A percentile compares a stretch with the other conserved stretches of the same genome.
Conservation (phyloP, 2,888 invertebrate genomes). For the Yponomeuta cagnagella region DNA sequence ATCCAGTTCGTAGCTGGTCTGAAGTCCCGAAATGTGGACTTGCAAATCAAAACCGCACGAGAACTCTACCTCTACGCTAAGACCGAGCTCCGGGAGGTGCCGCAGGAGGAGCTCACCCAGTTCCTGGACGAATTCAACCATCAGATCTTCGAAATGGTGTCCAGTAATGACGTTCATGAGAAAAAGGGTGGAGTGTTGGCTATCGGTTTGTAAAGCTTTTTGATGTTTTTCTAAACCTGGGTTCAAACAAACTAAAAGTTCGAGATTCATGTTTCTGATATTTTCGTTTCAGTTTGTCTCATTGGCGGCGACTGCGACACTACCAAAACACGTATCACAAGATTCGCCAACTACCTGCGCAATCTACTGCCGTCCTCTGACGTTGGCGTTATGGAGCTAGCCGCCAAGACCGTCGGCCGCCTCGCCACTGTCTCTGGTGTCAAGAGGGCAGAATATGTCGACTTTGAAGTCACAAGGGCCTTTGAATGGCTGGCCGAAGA, state of each 20-base stretch:
- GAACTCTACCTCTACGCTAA: conserved; percentile 94
- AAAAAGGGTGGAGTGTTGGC: conserved; percentile 97
- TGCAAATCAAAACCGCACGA: conserved; percentile 89
- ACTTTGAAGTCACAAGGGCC: conserved; percentile 96
- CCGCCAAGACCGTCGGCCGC: conserved; percentile 95
- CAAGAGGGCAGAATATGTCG: conserved; percentile 97
- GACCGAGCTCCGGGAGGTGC: conserved; percentile 91
- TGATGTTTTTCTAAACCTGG: background rate
- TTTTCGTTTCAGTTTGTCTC: conserved; percentile 83
- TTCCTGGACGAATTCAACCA: conserved; percentile 97
- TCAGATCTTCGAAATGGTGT: conserved; percentile 97
- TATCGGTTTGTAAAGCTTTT: conserved; percentile 78
- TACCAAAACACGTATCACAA: conserved; percentile 90
- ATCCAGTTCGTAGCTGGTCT: conserved; percentile 89
- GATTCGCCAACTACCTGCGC: conserved; percentile 94
- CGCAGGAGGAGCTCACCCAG: conserved; percentile 90
- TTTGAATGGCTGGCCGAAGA: conserved; percentile 97
- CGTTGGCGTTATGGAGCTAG: conserved; percentile 95
- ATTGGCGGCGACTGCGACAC: conserved; percentile 96
- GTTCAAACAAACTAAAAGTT: background rate
- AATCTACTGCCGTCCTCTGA: conserved; percentile 93
- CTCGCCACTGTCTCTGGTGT: conserved; percentile 94
- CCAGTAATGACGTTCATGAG: conserved; percentile 93
- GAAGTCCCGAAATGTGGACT: conserved; percentile 91
- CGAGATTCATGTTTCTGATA: background rate